Percentiles rank a stretch among this genome's conserved stretches.
These are phyloP conservation scores for Xenotilapia longispinis DNA, from an alignment of 2,113 vertebrate species.

Conservation along the genomic window DNA sequence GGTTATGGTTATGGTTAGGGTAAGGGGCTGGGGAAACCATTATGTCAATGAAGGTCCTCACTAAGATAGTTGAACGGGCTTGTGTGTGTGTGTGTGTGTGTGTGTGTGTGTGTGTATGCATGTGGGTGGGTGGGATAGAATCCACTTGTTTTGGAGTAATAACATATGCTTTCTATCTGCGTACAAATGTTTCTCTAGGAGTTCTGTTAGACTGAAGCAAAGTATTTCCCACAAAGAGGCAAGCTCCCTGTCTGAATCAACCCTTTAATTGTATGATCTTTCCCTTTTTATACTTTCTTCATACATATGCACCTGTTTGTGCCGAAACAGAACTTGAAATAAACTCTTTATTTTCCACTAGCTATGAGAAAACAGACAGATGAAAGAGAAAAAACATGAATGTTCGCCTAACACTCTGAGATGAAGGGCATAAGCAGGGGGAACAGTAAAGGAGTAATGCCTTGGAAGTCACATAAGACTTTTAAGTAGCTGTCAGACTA, in stretches of 20 bases:
- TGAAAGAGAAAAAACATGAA: conserved; percentile 5
- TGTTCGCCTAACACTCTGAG: neutral
- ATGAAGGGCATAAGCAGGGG: neutral
- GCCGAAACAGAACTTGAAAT: neutral
- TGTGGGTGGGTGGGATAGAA: neutral
- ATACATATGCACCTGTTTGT: neutral
- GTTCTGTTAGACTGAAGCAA: neutral
- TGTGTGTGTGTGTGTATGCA: accelerated
- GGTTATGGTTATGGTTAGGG: neutral
- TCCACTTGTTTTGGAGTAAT: neutral
- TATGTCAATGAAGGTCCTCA: neutral
- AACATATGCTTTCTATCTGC: neutral
- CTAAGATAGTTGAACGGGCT: neutral
- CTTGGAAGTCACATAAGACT: conserved; percentile 4
- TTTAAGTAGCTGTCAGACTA: conserved; percentile 30
- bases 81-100: neutral
- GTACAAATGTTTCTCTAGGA: neutral
- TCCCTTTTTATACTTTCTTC: neutral
- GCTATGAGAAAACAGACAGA: neutral
- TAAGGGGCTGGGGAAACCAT: neutral
- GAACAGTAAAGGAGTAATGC: neutral
- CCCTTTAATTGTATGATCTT: neutral
- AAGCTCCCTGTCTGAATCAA: neutral
- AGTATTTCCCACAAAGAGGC: conserved; percentile 1
- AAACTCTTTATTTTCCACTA: conserved; percentile 1